Percentiles rank a stretch among this genome's conserved stretches.
phyloP scores from a whole-genome alignment of 2,888 invertebrate genomes.

The Mythimna loreyi region DNA sequence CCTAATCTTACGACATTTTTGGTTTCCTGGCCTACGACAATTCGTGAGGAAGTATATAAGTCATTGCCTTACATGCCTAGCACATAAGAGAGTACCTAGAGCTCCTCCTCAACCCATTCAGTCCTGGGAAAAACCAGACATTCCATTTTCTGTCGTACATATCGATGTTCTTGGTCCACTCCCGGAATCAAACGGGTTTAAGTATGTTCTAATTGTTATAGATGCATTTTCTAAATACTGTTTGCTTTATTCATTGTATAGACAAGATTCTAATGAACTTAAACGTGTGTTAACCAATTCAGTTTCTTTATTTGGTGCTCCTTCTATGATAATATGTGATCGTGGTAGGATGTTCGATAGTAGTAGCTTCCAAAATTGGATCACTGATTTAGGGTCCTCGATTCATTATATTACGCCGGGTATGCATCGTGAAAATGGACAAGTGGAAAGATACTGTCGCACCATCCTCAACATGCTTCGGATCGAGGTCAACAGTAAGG shows the following conservation, averaged over 20 bases:
- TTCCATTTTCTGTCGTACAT: not conserved
- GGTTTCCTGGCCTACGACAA: not conserved
- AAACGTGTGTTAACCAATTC: constrained; percentile 8
- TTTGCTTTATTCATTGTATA: not conserved
- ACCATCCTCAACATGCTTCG: constrained; percentile 30
- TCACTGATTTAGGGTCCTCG: not conserved
- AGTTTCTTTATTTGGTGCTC: constrained; percentile 1
- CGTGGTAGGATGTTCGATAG: constrained; percentile 2
- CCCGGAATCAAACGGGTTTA: not conserved
- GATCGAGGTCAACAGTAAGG: constrained; percentile 3
- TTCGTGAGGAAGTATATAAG: not conserved
- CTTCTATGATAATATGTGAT: not conserved
- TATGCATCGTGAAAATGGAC: constrained; percentile 17
- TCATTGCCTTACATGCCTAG: not conserved
- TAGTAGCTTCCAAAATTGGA: constrained; percentile 2
- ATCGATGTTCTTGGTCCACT: not conserved
- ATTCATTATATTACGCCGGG: constrained; percentile 6
- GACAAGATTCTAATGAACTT: constrained; percentile 4
- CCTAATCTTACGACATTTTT: not conserved
- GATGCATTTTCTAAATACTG: constrained; percentile 2
- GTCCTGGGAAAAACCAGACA: not conserved
- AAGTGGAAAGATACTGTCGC: constrained; percentile 20
- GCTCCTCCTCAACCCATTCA: not conserved
- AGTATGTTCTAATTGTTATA: not conserved
- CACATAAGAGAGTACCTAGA: not conserved